A percentile compares a stretch with the other conserved stretches of the same genome.
These are phyloP conservation scores for Limnodromus scolopaceus DNA, from an alignment of 2,797 vertebrate species.

Conservation along the genomic window DNA sequence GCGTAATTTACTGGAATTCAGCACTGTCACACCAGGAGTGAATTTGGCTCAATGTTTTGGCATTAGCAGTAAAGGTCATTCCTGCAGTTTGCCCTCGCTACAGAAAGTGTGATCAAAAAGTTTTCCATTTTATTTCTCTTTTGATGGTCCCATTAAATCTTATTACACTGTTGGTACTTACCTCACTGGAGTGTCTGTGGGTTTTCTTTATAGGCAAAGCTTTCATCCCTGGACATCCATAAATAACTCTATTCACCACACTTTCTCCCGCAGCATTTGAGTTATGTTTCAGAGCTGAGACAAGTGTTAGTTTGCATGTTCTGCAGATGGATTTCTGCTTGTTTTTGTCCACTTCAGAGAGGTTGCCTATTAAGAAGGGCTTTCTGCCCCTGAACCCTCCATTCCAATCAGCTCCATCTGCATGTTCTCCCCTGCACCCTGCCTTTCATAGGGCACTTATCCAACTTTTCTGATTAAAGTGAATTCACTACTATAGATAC, in stretches of 20 bases:
- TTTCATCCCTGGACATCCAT: slow-evolving; percentile 54
- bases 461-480: slow-evolving; percentile 30
- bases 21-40: background rate
- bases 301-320: slow-evolving; percentile 63
- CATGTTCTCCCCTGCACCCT: background rate
- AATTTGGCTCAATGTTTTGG: slow-evolving; percentile 47
- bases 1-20: slow-evolving; percentile 4
- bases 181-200: slow-evolving; percentile 23
- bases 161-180: slow-evolving; percentile 57
- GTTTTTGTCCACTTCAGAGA: slow-evolving; percentile 59
- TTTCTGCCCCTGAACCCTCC: background rate
- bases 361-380: slow-evolving; percentile 4
- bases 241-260: slow-evolving; percentile 55
- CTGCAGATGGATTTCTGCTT: slow-evolving; percentile 62
- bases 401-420: slow-evolving; percentile 35
- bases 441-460: background rate
- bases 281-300: slow-evolving; percentile 48
- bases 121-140: slow-evolving; percentile 67
- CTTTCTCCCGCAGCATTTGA: slow-evolving; percentile 13
- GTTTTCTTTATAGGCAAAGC: slow-evolving; percentile 65
- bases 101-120: slow-evolving; percentile 49
- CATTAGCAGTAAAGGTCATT: slow-evolving; percentile 42
- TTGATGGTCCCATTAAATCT: slow-evolving; percentile 68
- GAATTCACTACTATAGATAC: background rate
- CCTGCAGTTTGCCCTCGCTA: slow-evolving; percentile 30